Conservation (phyloP, 2,797 vertebrate genomes). For the Gobionotothen gibberifrons region DNA sequence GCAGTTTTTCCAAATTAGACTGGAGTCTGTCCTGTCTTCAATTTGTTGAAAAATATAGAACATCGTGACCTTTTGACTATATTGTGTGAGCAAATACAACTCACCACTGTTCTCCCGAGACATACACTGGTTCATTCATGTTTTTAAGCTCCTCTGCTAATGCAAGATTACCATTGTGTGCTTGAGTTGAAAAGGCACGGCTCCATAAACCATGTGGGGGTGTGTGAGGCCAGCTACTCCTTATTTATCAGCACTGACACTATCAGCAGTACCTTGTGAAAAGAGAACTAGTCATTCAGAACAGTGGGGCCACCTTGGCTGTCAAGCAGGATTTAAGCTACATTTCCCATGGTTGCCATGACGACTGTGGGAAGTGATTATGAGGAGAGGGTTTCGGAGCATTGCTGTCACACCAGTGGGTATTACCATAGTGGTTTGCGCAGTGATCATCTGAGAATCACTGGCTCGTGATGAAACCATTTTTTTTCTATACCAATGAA, state of each 20-base stretch:
- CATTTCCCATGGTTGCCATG: constrained; percentile 81
- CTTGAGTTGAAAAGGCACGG: constrained; percentile 65
- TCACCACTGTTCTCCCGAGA: constrained; percentile 40
- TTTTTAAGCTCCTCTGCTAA: constrained; percentile 61
- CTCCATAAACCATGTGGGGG: constrained; percentile 63
- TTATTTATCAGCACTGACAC: constrained; percentile 78
- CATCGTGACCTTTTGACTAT: constrained; percentile 38
- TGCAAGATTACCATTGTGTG: constrained; percentile 65
- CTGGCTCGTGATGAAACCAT: constrained; percentile 61
- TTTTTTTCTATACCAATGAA: constrained; percentile 41
- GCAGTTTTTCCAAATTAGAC: neutral
- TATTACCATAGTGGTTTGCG: constrained; percentile 73
- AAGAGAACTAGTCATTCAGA: constrained; percentile 76
- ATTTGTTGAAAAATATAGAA: constrained; percentile 42
- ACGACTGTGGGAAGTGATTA: constrained; percentile 81
- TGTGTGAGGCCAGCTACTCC: constrained; percentile 59
- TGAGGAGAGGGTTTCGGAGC: constrained; percentile 73
- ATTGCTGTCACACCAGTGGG: constrained; percentile 72
- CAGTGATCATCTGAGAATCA: constrained; percentile 69
- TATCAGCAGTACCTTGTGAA: constrained; percentile 74
- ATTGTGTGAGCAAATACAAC: constrained; percentile 48
- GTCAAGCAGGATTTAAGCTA: constrained; percentile 80
- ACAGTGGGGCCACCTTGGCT: constrained; percentile 76
- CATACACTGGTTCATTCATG: constrained; percentile 60
- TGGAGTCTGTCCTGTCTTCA: constrained; percentile 7